Evolutionary conservation across 2,888 invertebrate species (phyloP).

Genomic region (Agrilus mali): DNA sequence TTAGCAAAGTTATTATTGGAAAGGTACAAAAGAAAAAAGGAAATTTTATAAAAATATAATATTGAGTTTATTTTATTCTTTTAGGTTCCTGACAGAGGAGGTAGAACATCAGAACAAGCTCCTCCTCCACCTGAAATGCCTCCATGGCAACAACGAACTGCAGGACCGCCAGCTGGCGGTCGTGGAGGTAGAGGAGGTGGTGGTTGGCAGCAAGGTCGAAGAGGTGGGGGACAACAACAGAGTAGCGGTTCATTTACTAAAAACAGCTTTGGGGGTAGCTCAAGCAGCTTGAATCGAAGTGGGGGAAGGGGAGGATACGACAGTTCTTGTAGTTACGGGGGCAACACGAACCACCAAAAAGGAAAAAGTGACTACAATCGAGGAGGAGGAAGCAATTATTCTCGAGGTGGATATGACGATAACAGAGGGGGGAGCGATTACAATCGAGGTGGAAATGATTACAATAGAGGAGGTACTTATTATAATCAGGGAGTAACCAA

Average conservation of each 20-base stretch:
- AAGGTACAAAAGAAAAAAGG: conserved; percentile 33
- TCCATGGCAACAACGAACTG: conserved; percentile 67
- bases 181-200: conserved; percentile 32
- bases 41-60: not conserved
- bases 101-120: conserved; percentile 79
- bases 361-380: conserved; percentile 9
- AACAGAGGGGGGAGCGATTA: conserved; percentile 30
- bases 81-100: conserved; percentile 88
- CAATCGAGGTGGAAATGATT: conserved; percentile 16
- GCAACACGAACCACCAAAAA: conserved; percentile 7
- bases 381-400: conserved; percentile 6
- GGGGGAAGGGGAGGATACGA: conserved; percentile 14
- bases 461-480: conserved; percentile 12
- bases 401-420: conserved; percentile 8
- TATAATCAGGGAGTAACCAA: conserved; percentile 12
- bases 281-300: conserved; percentile 20
- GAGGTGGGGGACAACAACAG: conserved; percentile 7
- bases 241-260: conserved; percentile 1
- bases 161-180: conserved; percentile 37
- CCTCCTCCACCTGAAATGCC: conserved; percentile 97
- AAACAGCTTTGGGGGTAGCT: conserved; percentile 5
- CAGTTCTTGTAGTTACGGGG: conserved; percentile 18
- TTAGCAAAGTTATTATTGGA: conserved; percentile 86
- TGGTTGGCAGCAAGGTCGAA: conserved; percentile 16
- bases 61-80: conserved; percentile 8